phyloP scores from a whole-genome alignment of 2,888 invertebrate genomes.

The Cheilosia impressa region DNA sequence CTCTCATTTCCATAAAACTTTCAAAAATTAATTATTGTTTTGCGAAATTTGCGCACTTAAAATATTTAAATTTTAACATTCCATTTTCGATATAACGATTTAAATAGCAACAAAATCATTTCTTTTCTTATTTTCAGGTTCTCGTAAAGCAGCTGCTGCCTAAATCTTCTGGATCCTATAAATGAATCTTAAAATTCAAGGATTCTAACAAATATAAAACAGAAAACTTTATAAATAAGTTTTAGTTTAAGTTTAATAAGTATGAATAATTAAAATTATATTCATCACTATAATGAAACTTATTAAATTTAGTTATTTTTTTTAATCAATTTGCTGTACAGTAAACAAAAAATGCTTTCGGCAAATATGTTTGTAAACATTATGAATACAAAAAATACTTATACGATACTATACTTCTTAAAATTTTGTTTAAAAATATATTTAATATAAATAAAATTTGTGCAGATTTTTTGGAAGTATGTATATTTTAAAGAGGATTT shows the following conservation, averaged over 20 bases:
- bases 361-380: constrained; percentile 4
- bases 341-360: not conserved
- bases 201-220: constrained; percentile 42
- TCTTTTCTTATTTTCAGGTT: constrained; percentile 38
- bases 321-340: constrained; percentile 30
- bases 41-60: no score
- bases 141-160: constrained; percentile 66
- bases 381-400: not conserved
- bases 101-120: not conserved
- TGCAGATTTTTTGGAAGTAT: constrained; percentile 25
- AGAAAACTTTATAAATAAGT: constrained; percentile 49
- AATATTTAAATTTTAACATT: no score
- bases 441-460: constrained; percentile 6
- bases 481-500: constrained; percentile 30
- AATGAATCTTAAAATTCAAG: constrained; percentile 22
- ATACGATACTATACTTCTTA: constrained; percentile 23
- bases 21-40: no score
- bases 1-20: no score
- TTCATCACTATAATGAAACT: constrained; percentile 2
- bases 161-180: constrained; percentile 42
- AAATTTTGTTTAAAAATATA: constrained; percentile 52
- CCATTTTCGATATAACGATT: not conserved
- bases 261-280: not conserved
- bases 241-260: constrained; percentile 51
- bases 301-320: constrained; percentile 17